Percentiles rank a stretch among this genome's conserved stretches.
phyloP scores from a whole-genome alignment of 2,113 vertebrate species.

The Pluvianellus socialis region DNA sequence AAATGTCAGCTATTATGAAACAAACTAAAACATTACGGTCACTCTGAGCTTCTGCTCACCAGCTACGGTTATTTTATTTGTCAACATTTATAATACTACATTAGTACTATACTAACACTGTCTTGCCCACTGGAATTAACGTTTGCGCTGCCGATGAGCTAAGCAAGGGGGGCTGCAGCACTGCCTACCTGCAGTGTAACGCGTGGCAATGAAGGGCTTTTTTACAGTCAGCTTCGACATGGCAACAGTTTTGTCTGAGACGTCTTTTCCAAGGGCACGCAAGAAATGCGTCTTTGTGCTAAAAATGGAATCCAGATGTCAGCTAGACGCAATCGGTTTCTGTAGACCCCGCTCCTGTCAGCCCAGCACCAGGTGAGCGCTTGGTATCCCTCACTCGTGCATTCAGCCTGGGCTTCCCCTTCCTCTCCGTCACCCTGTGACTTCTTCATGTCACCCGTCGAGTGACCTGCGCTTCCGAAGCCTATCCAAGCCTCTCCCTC shows the following conservation, averaged over 20 bases:
- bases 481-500: background rate
- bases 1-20: background rate
- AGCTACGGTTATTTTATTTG: conserved; percentile 8
- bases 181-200: background rate
- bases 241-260: background rate
- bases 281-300: conserved; percentile 6
- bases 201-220: background rate
- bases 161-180: background rate
- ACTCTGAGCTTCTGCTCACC: background rate
- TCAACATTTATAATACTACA: background rate
- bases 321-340: background rate
- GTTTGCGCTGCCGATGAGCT: background rate
- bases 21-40: background rate
- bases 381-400: background rate
- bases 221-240: background rate
- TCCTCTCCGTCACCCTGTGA: fast-evolving
- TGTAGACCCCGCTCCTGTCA: background rate
- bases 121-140: background rate
- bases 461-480: background rate
- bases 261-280: conserved; percentile 5
- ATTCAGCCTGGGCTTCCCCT: background rate
- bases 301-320: conserved; percentile 26
- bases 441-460: background rate
- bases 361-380: background rate
- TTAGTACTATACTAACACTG: background rate